Evolutionary conservation across 2,113 vertebrate genomes (phyloP).

Genomic region (Mionectes macconnelli): DNA sequence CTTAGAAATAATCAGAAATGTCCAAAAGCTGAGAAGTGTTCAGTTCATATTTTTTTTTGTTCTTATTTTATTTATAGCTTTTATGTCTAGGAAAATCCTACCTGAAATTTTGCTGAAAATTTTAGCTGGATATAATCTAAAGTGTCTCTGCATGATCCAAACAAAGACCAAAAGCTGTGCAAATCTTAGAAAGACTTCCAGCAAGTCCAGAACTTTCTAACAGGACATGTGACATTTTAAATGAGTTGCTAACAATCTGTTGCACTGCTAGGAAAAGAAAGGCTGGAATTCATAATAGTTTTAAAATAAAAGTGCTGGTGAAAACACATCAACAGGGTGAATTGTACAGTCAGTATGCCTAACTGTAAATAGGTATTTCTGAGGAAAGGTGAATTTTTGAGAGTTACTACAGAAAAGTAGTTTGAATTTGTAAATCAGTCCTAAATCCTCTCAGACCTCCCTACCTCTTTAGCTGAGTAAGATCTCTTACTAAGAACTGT

Average conservation of each 20-base stretch:
- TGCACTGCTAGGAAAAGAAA: not conserved
- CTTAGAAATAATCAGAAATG: not conserved
- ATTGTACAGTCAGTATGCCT: not conserved
- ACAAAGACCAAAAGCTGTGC: not conserved
- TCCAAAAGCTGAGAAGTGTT: not conserved
- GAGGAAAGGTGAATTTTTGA: not conserved
- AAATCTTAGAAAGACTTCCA: not conserved
- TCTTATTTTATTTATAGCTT: not conserved
- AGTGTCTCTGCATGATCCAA: not conserved
- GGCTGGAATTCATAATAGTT: not conserved
- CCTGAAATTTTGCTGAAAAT: not conserved
- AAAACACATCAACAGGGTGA: not conserved
- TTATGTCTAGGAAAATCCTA: not conserved
- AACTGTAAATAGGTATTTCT: not conserved
- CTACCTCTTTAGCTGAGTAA: not conserved
- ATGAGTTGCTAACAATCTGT: not conserved
- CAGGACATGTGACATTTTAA: not conserved
- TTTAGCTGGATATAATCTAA: not conserved
- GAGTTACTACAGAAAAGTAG: not conserved
- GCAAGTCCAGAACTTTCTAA: not conserved
- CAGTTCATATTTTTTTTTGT: not conserved
- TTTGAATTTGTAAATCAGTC: not conserved
- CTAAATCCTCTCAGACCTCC: not conserved
- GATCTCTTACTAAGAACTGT: not conserved
- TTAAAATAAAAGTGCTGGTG: not conserved